Base-by-base conservation (phyloP, 2,797 vertebrate species). In the Cyclura pinguis region DNA sequence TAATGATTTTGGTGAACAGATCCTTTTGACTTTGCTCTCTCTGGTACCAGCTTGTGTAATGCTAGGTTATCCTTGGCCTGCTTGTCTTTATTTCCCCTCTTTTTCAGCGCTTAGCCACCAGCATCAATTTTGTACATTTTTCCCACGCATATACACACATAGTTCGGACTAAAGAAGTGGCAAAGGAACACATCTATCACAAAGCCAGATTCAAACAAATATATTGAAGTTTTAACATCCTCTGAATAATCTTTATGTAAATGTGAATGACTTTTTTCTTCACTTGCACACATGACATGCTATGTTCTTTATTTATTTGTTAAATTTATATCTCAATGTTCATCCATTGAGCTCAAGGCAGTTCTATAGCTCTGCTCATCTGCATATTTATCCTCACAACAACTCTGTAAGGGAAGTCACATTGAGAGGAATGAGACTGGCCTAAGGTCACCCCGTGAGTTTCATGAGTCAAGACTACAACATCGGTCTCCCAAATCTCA, bases 1-100 rank as follows among this genome's bases (percentile, higher is more conserved):
- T 59, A 90, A 85, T 85, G 47, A 72, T 89, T 80, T 16, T 57
- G 74, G 88, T 80, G 38, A 84, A 89, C 2, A n/a, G 35, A 57
- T 85, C 47, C 10, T 62, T 86, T 90, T 55, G 57, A 50, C n/a
- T 85, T 74, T 85, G 57, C 38, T 73, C 84, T 90, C 35, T 42
- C 55, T 88, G 50, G 24, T 80, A 72, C 4, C n/a, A 73, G 32
- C 32, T 22, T 88, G 8, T 81, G 32, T 14, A 69, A 80, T 55
- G 12, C 22, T 55, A 50, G 10, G 38, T 69, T 81, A 67, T 35
- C 32, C 18, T 77, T 59, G 64, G 59, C 29, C 12, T 64, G 64
- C 86, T 52, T 12, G 47, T 55, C 50, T 55, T 38, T 3, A n/a
- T 55, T 55, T 74, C 16, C 76, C 77, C 16, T 67, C 47, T 80